phyloP scores from a whole-genome alignment of 2,888 invertebrate species.

The Ctenicera cuprea region DNA sequence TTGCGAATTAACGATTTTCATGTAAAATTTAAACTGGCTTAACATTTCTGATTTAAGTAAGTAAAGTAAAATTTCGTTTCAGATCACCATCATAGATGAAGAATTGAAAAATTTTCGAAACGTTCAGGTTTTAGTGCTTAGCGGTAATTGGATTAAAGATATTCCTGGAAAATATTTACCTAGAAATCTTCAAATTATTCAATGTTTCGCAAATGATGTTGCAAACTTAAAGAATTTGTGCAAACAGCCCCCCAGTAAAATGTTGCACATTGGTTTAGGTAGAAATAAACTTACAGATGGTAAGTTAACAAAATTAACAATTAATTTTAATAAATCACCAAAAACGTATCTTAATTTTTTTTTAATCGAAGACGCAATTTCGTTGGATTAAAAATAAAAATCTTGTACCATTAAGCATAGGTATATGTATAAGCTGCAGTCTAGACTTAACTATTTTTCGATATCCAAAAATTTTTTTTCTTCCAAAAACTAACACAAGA shows the following conservation, averaged over 20 bases:
- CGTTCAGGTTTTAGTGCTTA: conserved; percentile 72
- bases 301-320: conserved; percentile 57
- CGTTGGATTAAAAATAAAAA: too few species aligned
- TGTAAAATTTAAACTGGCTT: conserved; percentile 55
- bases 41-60: background rate
- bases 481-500: too few species aligned
- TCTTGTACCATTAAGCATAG: too few species aligned
- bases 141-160: conserved; percentile 70
- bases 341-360: too few species aligned
- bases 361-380: too few species aligned
- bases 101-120: conserved; percentile 69
- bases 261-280: conserved; percentile 75
- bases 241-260: conserved; percentile 67
- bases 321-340: too few species aligned
- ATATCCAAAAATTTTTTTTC: too few species aligned
- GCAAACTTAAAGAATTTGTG: conserved; percentile 67
- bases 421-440: too few species aligned
- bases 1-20: conserved; percentile 62
- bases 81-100: conserved; percentile 74
- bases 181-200: conserved; percentile 70
- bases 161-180: conserved; percentile 71
- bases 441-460: too few species aligned
- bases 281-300: conserved; percentile 71
- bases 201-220: conserved; percentile 74
- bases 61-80: conserved; percentile 55